Percentiles rank a stretch among this genome's conserved stretches.
These are phyloP conservation scores for Physeter macrocephalus DNA, from an alignment of 2,113 vertebrate genomes.

Conservation along the genomic window DNA sequence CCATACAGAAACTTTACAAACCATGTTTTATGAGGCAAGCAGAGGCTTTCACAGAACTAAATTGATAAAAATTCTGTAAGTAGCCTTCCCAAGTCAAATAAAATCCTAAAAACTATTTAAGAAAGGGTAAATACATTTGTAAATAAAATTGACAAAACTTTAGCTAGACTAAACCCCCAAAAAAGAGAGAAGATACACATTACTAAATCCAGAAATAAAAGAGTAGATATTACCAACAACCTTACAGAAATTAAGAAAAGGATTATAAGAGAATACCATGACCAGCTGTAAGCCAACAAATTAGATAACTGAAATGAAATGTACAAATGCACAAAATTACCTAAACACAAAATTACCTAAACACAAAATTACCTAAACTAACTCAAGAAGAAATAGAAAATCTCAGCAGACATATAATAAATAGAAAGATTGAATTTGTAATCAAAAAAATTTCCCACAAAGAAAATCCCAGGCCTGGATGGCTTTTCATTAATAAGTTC, in stretches of 20 bases:
- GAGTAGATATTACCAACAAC: not conserved
- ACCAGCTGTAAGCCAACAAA: not conserved
- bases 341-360: not conserved
- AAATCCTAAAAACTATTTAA: not conserved
- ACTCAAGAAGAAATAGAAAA: not conserved
- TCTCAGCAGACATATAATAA: too few relatives aligned
- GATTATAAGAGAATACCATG: not conserved
- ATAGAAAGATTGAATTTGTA: not conserved
- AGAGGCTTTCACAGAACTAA: not conserved
- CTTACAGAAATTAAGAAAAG: not conserved
- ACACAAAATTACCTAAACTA: not conserved
- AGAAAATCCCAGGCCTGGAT: not conserved
- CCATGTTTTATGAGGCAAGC: not conserved
- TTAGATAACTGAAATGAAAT: not conserved
- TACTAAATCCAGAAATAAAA: not conserved
- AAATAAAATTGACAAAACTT: not conserved
- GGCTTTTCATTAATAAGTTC: not conserved
- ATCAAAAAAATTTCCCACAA: not conserved
- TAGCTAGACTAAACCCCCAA: not conserved
- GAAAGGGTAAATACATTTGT: not conserved
- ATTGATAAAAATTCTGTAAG: not conserved
- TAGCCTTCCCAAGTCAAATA: not conserved
- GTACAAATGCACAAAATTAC: not conserved
- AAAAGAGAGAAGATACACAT: not conserved
- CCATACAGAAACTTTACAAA: not conserved